phyloP scores from a whole-genome alignment of 2,113 vertebrate species.

The Hiodon tergisus region DNA sequence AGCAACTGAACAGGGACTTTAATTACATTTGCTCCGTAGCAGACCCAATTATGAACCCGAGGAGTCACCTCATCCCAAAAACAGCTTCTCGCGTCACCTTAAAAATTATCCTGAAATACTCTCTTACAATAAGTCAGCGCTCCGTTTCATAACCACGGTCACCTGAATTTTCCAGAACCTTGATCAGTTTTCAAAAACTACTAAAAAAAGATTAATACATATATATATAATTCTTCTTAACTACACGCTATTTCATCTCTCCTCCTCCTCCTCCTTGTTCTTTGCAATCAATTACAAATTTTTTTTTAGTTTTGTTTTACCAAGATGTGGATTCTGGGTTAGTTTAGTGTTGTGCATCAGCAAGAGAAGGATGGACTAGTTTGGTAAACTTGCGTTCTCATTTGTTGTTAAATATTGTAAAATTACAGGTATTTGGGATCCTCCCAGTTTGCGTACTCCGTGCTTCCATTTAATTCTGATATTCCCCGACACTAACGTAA shows the following conservation, averaged over 20 bases:
- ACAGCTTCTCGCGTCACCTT: slow-evolving; percentile 6
- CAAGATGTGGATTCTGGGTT: too few relatives aligned
- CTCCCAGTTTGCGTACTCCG: neutral
- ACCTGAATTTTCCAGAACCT: neutral
- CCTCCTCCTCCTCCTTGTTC: too few relatives aligned
- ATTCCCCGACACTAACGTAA: neutral
- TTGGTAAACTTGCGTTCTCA: neutral
- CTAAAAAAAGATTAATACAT: neutral
- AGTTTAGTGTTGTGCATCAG: too few relatives aligned
- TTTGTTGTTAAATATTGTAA: slow-evolving; percentile 17
- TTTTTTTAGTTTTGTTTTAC: too few relatives aligned
- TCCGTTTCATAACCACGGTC: neutral
- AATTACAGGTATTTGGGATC: neutral
- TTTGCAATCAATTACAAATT: too few relatives aligned
- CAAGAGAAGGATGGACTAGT: too few relatives aligned
- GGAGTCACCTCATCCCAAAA: slow-evolving; percentile 27
- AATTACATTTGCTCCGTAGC: slow-evolving; percentile 25
- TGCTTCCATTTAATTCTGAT: neutral
- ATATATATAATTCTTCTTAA: neutral
- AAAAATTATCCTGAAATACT: slow-evolving; percentile 21
- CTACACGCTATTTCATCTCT: neutral
- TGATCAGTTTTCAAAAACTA: neutral
- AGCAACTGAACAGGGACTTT: slow-evolving; percentile 21
- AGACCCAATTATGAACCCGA: slow-evolving; percentile 20
- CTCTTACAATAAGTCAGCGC: slow-evolving; percentile 12